Evolutionary conservation across 2,113 vertebrate species (phyloP).

Genomic region (Fulmarus glacialis): DNA sequence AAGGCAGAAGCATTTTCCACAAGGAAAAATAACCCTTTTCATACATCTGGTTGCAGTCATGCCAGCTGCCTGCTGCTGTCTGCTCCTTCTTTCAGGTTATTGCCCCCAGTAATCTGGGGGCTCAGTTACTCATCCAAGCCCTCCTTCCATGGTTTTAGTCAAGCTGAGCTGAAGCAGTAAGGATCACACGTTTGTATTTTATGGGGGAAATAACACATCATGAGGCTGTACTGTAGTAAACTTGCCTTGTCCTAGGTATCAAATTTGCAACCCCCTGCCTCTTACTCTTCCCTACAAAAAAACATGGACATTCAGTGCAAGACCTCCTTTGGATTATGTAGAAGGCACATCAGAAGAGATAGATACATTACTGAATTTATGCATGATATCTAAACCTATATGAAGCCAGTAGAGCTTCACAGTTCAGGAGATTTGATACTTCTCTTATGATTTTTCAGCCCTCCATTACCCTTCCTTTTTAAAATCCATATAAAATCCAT

Average conservation of each 20-base stretch:
- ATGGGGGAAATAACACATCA: neutral
- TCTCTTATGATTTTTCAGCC: neutral
- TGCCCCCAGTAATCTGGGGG: neutral
- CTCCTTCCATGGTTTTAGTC: neutral
- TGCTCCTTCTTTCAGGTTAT: neutral
- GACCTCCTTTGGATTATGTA: neutral
- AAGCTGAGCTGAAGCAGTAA: neutral
- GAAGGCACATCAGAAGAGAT: neutral
- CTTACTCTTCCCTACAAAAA: neutral
- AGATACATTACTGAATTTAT: neutral
- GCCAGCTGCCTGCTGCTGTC: neutral
- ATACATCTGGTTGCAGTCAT: neutral
- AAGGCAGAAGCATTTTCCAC: neutral
- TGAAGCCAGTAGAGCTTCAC: neutral
- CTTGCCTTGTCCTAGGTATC: neutral
- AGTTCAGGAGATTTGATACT: neutral
- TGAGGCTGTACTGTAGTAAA: neutral
- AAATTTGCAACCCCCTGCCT: neutral
- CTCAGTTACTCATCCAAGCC: neutral
- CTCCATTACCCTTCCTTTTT: neutral
- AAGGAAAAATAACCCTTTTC: neutral
- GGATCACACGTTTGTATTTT: neutral
- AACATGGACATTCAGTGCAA: neutral
- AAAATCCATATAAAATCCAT: neutral
- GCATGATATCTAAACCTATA: neutral